Evolutionary conservation across 1,140 invertebrate genomes (phyloP).

Genomic region (Pachyrhynchus sulphureomaculatus): DNA sequence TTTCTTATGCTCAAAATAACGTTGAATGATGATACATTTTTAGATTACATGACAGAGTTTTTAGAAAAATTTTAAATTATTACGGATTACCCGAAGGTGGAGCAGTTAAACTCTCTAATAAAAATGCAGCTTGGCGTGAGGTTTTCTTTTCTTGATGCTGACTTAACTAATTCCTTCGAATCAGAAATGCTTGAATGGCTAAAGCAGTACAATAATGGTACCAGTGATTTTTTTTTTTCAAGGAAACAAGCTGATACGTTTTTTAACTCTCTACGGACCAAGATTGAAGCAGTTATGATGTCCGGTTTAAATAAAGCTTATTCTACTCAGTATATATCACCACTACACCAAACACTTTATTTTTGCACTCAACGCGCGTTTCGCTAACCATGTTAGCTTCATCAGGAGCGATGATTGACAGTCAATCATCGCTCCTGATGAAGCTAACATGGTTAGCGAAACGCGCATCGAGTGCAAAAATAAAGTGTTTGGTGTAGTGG

Average conservation of each 20-base stretch:
- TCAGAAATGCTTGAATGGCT: slow-evolving; percentile 13
- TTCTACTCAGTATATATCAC: too few species aligned
- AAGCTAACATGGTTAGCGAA: too few species aligned
- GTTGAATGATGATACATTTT: not conserved
- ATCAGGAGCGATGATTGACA: too few species aligned
- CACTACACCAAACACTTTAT: too few species aligned
- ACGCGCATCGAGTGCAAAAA: too few species aligned
- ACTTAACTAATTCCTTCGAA: slow-evolving; percentile 13
- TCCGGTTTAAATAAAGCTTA: slow-evolving; percentile 14
- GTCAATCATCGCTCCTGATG: too few species aligned
- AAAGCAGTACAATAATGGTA: slow-evolving; percentile 3
- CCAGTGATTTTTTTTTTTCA: slow-evolving; percentile 12
- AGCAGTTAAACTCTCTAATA: not conserved
- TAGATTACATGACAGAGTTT: not conserved
- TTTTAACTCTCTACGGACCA: not conserved
- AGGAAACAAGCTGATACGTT: not conserved
- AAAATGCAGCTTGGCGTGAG: slow-evolving; percentile 1
- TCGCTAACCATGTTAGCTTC: too few species aligned
- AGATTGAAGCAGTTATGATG: not conserved
- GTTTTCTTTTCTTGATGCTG: slow-evolving; percentile 13
- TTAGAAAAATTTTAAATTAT: slow-evolving; percentile 4
- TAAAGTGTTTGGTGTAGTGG: too few species aligned
- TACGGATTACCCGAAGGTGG: slow-evolving; percentile 3
- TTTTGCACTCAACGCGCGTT: too few species aligned
- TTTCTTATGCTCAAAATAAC: not conserved